Percentiles rank a stretch among this genome's conserved stretches.
These are phyloP conservation scores for Musca domestica DNA, from an alignment of 1,140 invertebrate genomes.

Conservation along the genomic window DNA sequence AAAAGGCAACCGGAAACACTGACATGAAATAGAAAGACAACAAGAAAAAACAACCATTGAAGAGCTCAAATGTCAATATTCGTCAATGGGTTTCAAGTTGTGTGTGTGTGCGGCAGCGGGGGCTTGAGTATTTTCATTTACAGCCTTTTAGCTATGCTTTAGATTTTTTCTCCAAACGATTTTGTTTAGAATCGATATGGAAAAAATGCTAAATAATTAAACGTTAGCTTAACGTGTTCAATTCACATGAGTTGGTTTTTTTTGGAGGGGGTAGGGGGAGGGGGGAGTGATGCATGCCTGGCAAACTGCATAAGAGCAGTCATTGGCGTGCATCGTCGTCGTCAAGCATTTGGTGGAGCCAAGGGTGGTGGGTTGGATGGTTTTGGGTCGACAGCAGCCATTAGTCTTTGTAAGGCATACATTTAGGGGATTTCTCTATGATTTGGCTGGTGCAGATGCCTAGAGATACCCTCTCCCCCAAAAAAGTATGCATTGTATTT, in stretches of 20 bases:
- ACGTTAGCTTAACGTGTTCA: conserved; percentile 17
- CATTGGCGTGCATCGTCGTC: not conserved
- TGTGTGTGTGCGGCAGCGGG: not conserved
- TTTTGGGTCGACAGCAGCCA: too few relatives aligned
- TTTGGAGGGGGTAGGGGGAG: too few relatives aligned
- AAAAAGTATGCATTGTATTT: conserved; percentile 20
- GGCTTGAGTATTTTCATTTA: not conserved
- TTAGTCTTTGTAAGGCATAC: too few relatives aligned
- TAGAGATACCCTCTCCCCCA: conserved; percentile 2
- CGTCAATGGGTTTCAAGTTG: not conserved
- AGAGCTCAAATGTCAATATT: conserved; percentile 19
- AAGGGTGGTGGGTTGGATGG: too few relatives aligned
- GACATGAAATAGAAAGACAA: not conserved
- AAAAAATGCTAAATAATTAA: conserved; percentile 22
- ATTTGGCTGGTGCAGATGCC: too few relatives aligned
- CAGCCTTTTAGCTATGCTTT: conserved; percentile 15
- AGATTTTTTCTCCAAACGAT: not conserved
- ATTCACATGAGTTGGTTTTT: too few relatives aligned
- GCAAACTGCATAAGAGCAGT: conserved; percentile 18
- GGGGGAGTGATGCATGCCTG: too few relatives aligned
- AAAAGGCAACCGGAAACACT: not conserved
- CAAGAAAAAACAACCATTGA: not conserved
- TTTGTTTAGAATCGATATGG: conserved; percentile 11
- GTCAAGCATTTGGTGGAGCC: too few relatives aligned
- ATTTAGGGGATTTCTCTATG: too few relatives aligned